phyloP scores from a whole-genome alignment of 2,797 vertebrate species.

The Sebastes kiyomatsui region DNA sequence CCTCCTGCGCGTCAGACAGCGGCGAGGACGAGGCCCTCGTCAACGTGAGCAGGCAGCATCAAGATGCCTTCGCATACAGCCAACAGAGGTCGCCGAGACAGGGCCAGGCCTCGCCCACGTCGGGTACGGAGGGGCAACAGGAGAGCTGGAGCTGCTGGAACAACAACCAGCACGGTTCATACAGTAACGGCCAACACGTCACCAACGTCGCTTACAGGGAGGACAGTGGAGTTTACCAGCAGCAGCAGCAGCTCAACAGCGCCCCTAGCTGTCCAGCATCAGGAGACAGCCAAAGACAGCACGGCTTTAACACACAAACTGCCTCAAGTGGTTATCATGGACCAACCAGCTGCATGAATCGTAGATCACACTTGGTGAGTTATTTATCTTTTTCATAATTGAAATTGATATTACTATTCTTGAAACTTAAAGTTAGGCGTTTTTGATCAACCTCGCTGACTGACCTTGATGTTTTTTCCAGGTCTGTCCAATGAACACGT shows the following conservation, averaged over 20 bases:
- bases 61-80: slow-evolving; percentile 86
- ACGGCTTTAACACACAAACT: slow-evolving; percentile 42
- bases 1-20: slow-evolving; percentile 85
- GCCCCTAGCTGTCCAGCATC: slow-evolving; percentile 77
- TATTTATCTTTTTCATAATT: rapidly evolving
- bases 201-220: slow-evolving; percentile 82
- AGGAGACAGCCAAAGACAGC: slow-evolving; percentile 77
- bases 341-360: slow-evolving; percentile 46
- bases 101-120: slow-evolving; percentile 55
- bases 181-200: slow-evolving; percentile 63
- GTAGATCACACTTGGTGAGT: slow-evolving; percentile 72
- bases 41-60: slow-evolving; percentile 81
- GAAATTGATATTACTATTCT: neutral
- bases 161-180: slow-evolving; percentile 70
- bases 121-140: slow-evolving; percentile 58
- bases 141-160: slow-evolving; percentile 76
- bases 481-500: slow-evolving; percentile 95
- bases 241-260: slow-evolving; percentile 73
- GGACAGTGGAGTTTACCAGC: slow-evolving; percentile 72
- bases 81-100: slow-evolving; percentile 75
- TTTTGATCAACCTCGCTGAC: neutral
- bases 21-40: slow-evolving; percentile 91
- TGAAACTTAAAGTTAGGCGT: neutral
- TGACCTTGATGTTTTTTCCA: slow-evolving; percentile 52
- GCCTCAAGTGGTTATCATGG: slow-evolving; percentile 69